Evolutionary conservation across 2,888 invertebrate species (phyloP), one percentile per base, ranked within the genome.

Genomic region (Hypena proboscidalis): DNA sequence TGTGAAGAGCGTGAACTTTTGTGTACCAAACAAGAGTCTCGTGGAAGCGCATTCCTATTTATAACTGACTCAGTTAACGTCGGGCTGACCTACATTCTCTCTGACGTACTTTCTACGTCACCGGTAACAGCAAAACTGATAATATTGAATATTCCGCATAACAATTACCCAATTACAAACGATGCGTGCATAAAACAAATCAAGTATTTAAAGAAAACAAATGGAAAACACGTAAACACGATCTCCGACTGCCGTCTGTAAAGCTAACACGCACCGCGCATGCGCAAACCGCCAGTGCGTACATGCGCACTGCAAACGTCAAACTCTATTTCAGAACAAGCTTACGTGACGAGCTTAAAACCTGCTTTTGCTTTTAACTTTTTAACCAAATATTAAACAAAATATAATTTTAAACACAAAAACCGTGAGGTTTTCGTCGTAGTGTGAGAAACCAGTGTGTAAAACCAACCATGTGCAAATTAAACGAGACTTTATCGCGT

Each of bases 241-340:
- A n/a, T n/a, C n/a, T n/a, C n/a, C n/a, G n/a, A n/a, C n/a, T n/a
- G n/a, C n/a, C n/a, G n/a, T n/a, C n/a, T n/a, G n/a, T n/a, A n/a
- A n/a, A n/a, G 17, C 3, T 5, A 17, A 4, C 17, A 31, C 25
- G 32, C 20, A 45, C 2, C 6, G 61, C 86, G 88, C 88, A 80
- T 83, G 87, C 85, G 87, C 35, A 25, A 5, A 9, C 2, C 54
- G 60, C 17, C 7, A 8, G 1, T 46, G 58, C 53, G 70, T 61
- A 53, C 87, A 77, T 67, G 88, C 86, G 85, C 81, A 21, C 4
- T 33, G 2, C 15, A 79, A 81, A 85, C 86, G 84, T 85, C 87
- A 84, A 67, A 40, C 55, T 79, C 85, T 89, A 89, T 89, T 89
- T 88, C 80, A 83, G 90, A 85, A 78, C 68, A 75, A 76, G 74